Conservation (phyloP, 2,888 invertebrate species). For the Morpho achilles region DNA sequence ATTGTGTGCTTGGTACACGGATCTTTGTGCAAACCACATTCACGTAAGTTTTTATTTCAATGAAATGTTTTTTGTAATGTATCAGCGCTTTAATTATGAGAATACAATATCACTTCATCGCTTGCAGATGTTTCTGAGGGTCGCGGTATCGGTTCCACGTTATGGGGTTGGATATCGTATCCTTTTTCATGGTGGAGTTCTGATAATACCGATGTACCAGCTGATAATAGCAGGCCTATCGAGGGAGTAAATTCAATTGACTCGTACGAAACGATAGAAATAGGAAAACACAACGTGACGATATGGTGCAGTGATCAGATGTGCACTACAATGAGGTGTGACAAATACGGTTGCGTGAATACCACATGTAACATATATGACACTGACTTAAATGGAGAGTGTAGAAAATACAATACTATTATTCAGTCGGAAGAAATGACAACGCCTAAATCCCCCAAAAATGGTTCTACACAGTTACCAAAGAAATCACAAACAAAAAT, state of each 20-base stretch:
- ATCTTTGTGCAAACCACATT: conserved; percentile 51
- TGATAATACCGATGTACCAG: conserved; percentile 32
- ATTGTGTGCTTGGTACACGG: conserved; percentile 41
- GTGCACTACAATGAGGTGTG: conserved; percentile 67
- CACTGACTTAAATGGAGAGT: conserved; percentile 65
- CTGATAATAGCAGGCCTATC: conserved; percentile 37
- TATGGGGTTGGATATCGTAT: conserved; percentile 72
- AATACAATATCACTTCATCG: conserved; percentile 22
- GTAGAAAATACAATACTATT: conserved; percentile 54
- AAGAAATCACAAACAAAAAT: conserved; percentile 2
- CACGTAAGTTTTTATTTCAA: conserved; percentile 47
- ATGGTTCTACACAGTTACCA: conserved; percentile 13
- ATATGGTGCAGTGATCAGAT: conserved; percentile 72
- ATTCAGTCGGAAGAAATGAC: conserved; percentile 39
- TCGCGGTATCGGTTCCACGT: conserved; percentile 56
- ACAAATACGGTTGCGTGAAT: conserved; percentile 54
- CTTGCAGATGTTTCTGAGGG: conserved; percentile 58
- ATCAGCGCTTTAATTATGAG: neutral
- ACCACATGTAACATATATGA: conserved; percentile 70
- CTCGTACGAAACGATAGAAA: conserved; percentile 42
- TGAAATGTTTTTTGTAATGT: neutral
- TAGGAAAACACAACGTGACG: conserved; percentile 56
- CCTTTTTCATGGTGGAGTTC: conserved; percentile 67
- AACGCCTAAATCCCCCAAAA: conserved; percentile 31
- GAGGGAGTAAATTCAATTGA: conserved; percentile 37